Conservation (phyloP, 2,888 invertebrate genomes). For the Cheilosia impressa region DNA sequence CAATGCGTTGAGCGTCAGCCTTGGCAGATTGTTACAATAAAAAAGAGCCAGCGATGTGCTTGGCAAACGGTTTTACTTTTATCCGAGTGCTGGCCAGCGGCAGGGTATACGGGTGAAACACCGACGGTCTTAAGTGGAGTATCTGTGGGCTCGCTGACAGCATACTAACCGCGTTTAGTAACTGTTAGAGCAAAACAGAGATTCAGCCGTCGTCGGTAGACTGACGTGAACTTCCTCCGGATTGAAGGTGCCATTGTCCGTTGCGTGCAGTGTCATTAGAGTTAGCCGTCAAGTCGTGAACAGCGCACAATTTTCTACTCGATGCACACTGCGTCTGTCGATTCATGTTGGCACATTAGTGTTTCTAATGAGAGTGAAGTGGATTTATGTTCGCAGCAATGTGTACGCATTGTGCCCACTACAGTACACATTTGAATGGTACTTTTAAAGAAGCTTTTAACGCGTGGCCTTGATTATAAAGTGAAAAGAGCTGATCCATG, state of each 20-base stretch:
- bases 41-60: constrained; percentile 12
- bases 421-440: constrained; percentile 2
- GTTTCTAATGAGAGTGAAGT: constrained; percentile 22
- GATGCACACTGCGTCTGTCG: neutral
- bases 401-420: neutral
- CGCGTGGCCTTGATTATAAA: constrained; percentile 10
- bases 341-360: constrained; percentile 18
- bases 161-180: constrained; percentile 13
- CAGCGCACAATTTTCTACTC: constrained; percentile 23
- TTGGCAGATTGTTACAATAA: constrained; percentile 47
- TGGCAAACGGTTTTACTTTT: constrained; percentile 45
- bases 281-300: constrained; percentile 23
- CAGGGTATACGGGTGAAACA: constrained; percentile 29
- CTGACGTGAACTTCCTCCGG: constrained; percentile 52
- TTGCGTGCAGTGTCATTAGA: constrained; percentile 41
- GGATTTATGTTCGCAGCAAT: constrained; percentile 24
- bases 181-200: constrained; percentile 4
- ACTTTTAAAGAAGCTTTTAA: constrained; percentile 21
- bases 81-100: constrained; percentile 21
- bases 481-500: constrained; percentile 23
- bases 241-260: constrained; percentile 37
- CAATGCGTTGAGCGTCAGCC: constrained; percentile 58
- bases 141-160: constrained; percentile 18
- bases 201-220: constrained; percentile 11
- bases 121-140: constrained; percentile 18